Base-by-base conservation (phyloP, 2,888 invertebrate genomes). In the Pheosia tremula region DNA sequence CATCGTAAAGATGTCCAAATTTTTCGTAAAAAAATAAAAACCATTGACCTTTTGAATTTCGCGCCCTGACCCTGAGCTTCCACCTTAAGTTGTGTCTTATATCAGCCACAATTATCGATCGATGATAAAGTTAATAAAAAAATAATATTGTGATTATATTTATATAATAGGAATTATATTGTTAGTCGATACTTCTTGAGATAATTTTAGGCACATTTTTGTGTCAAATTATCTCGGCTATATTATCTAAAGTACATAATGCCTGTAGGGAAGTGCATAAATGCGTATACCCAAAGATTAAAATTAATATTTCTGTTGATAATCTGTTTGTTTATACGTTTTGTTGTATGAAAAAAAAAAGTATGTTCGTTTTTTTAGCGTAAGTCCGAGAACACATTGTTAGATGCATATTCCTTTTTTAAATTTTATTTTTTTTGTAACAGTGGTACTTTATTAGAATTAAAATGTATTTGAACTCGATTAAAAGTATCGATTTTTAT, bases 211-310 rank as follows among this genome's bases (percentile, higher is more conserved):
- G 4, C 47, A 47, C 47, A 4, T 47, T 47, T 13, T 50, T 50
- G 13, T 50, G 50, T 50, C 24, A 50, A 50, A 50, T 50, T 24
- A 4, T 50, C 24, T 50, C 50, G 50, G 39, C 13, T 13, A 56
- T 57, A 39, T 57, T n/a, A 5, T 49, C 49, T 24, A 74, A 79
- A 82, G 75, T 82, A 74, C 45, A 45, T 76, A 78, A 81, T 84
- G 81, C 72, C 74, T 72, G 85, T 86, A 90, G 82, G 91, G 91
- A 92, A 92, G 91, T 92, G 91, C 91, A 89, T 86, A 82, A 71
- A 68, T 82, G 78, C 79, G 76, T 69, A 77, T 76, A 79, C 74
- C 83, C 83, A 84, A 85, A 86, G 81, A 83, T 70, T 75, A 60
- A 65, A 67, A 62, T 64, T 66, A 62, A 64, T 66, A 66, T 56